A percentile compares a stretch with the other conserved stretches of the same genome.
Conservation (phyloP, 2,113 vertebrate genomes). For the Oreotrochilus melanogaster region DNA sequence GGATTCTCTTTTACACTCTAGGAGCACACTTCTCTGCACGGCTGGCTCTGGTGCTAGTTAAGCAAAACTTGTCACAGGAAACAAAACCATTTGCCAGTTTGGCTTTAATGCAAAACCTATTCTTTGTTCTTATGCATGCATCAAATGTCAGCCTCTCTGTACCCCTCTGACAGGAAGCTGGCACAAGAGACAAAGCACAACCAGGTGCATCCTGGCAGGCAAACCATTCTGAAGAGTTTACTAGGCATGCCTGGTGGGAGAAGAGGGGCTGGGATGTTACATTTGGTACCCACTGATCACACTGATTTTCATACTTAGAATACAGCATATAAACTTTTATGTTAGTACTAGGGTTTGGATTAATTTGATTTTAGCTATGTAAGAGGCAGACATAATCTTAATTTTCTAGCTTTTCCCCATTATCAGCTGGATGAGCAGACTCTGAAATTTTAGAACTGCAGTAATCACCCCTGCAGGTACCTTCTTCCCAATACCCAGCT, state of each 20-base stretch:
- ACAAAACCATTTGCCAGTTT: conserved; percentile 34
- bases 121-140: not conserved
- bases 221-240: not conserved
- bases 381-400: not conserved
- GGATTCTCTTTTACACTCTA: not conserved
- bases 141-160: not conserved
- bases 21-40: not conserved
- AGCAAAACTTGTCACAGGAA: conserved; percentile 4
- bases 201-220: conserved; percentile 11
- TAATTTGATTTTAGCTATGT: not conserved
- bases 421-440: not conserved
- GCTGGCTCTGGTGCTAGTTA: not conserved
- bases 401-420: not conserved
- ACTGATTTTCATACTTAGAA: not conserved
- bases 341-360: not conserved
- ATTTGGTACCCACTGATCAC: not conserved
- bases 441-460: not conserved
- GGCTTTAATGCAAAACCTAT: not conserved
- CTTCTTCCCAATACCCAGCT: not conserved
- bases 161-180: not conserved
- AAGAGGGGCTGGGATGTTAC: not conserved
- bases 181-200: not conserved
- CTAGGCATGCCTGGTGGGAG: not conserved
- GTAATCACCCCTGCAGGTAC: not conserved
- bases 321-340: not conserved